Percentiles rank a stretch among this genome's conserved stretches.
phyloP scores from a whole-genome alignment of 2,113 vertebrate species.

The Heteronetta atricapilla region DNA sequence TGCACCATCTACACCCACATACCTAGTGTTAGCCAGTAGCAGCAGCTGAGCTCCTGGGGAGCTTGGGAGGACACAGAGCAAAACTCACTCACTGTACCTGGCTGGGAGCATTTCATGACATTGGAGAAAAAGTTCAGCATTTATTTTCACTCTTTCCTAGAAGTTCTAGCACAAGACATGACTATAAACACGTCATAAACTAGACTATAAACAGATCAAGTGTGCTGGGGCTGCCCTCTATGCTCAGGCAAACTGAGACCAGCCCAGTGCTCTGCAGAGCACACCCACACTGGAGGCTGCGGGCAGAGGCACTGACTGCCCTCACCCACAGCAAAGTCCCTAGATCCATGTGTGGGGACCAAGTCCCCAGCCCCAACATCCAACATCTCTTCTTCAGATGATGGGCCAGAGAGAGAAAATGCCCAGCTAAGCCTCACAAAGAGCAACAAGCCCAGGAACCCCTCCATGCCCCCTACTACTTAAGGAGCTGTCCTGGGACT shows the following conservation, averaged over 20 bases:
- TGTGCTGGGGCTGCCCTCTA: neutral
- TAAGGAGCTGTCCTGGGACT: fast-evolving
- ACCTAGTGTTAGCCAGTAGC: fast-evolving
- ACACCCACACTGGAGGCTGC: neutral
- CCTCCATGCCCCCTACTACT: neutral
- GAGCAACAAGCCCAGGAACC: neutral
- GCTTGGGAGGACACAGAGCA: neutral
- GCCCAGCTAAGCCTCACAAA: neutral
- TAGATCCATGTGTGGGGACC: no score
- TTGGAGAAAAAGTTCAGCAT: neutral
- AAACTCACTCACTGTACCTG: fast-evolving
- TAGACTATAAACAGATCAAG: neutral
- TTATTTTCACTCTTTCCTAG: neutral
- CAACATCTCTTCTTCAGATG: neutral
- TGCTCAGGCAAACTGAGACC: neutral
- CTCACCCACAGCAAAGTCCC: neutral
- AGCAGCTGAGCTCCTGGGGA: neutral
- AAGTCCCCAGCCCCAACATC: neutral
- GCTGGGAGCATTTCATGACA: neutral
- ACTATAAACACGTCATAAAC: neutral
- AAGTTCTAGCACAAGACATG: neutral
- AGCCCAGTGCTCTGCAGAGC: neutral
- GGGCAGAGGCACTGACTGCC: neutral
- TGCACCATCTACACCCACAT: fast-evolving
- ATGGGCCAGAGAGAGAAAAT: neutral